Conservation (phyloP, 2,113 vertebrate genomes). For the Pelodiscus sinensis region DNA sequence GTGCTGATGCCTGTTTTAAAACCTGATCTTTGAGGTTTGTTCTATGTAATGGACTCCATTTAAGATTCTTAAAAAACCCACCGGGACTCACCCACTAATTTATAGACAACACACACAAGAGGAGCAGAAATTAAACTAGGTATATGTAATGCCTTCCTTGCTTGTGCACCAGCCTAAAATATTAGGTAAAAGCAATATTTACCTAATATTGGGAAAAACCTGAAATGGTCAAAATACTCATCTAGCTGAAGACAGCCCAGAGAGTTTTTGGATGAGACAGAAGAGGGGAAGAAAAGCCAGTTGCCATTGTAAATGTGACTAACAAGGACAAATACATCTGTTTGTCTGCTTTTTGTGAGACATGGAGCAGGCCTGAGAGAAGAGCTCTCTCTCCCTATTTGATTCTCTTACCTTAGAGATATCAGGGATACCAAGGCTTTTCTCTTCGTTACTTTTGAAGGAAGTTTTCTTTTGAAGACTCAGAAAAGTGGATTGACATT, state of each 20-base stretch:
- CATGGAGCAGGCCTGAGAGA: no score
- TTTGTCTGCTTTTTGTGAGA: background rate
- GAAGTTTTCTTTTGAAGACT: background rate
- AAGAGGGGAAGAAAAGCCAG: background rate
- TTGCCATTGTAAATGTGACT: background rate
- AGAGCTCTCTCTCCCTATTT: background rate
- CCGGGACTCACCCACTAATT: background rate
- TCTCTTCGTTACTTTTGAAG: background rate
- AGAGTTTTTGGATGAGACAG: background rate
- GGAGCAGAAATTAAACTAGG: background rate
- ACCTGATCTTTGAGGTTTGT: no score
- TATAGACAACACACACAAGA: rapidly evolving
- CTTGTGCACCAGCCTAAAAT: constrained; percentile 2
- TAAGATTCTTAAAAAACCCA: background rate
- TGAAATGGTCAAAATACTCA: background rate
- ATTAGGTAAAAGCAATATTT: background rate
- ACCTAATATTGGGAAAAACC: background rate
- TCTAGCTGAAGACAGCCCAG: background rate
- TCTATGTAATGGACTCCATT: background rate
- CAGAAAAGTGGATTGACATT: background rate
- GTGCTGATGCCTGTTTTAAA: background rate
- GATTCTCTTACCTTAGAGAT: background rate
- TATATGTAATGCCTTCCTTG: background rate
- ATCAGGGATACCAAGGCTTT: background rate
- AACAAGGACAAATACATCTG: background rate